These are phyloP conservation scores for Apodemia mormo DNA, from an alignment of 2,888 invertebrate species.

Conservation along the genomic window DNA sequence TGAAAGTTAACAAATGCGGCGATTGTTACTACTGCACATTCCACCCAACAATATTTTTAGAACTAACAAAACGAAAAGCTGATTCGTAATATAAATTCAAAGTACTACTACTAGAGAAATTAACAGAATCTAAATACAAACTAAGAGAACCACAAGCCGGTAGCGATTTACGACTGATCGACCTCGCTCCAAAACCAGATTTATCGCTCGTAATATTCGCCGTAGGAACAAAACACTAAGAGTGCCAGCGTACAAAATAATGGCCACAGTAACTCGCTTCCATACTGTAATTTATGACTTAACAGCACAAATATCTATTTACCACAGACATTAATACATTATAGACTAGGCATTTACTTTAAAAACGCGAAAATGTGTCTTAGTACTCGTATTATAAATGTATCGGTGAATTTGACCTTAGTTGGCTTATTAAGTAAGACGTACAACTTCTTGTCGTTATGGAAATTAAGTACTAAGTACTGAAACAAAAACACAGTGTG, in stretches of 20 bases:
- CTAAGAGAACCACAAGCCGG: conserved; percentile 32
- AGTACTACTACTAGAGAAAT: background rate
- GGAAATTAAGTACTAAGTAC: conserved; percentile 40
- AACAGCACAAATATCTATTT: conserved; percentile 44
- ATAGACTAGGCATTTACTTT: too few species aligned
- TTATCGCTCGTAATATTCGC: conserved; percentile 55
- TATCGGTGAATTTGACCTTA: too few species aligned
- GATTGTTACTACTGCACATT: too few species aligned
- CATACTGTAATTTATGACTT: conserved; percentile 43
- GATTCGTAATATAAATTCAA: background rate
- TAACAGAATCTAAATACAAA: conserved; percentile 26
- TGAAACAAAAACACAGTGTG: conserved; percentile 23
- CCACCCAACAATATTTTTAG: too few species aligned
- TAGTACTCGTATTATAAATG: too few species aligned
- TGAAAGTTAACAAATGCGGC: too few species aligned
- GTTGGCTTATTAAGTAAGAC: too few species aligned
- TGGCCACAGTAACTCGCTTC: conserved; percentile 44
- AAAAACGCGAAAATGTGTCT: too few species aligned
- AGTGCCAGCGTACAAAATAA: conserved; percentile 37
- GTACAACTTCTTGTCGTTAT: conserved; percentile 29
- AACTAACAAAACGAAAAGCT: background rate
- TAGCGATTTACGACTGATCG: conserved; percentile 48
- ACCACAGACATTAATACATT: conserved; percentile 8
- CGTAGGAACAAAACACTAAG: conserved; percentile 43
- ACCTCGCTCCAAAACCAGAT: conserved; percentile 66